A percentile compares a stretch with the other conserved stretches of the same genome.
Conservation (phyloP, 2,888 invertebrate genomes). For the Protophormia terraenovae region DNA sequence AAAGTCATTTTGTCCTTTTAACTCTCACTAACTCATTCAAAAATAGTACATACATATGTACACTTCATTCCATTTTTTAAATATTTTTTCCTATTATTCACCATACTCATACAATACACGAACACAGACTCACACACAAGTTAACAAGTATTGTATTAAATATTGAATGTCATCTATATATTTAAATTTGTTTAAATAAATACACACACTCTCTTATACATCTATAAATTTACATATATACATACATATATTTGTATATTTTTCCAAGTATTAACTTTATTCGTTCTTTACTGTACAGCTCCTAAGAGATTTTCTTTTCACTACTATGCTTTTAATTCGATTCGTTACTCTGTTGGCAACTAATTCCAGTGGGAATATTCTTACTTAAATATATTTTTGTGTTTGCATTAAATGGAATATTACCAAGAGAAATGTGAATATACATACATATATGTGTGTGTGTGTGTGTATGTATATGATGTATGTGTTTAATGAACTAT, state of each 20-base stretch:
- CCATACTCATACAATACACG: not conserved
- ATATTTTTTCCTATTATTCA: not conserved
- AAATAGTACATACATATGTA: not conserved
- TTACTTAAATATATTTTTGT: conserved; percentile 70
- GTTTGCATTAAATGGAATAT: conserved; percentile 57
- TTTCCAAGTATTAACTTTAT: conserved; percentile 52
- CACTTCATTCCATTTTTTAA: not conserved
- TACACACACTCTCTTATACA: not conserved
- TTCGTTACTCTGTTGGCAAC: conserved; percentile 78
- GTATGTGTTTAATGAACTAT: conserved; percentile 60
- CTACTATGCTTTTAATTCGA: conserved; percentile 79
- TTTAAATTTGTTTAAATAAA: not conserved
- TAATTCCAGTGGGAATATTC: conserved; percentile 72
- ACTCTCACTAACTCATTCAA: conserved; percentile 34
- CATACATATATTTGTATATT: not conserved
- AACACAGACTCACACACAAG: not conserved
- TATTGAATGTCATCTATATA: conserved; percentile 53
- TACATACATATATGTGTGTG: conserved; percentile 11
- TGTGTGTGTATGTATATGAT: conserved; percentile 10
- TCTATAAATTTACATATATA: conserved; percentile 13
- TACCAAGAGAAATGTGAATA: conserved; percentile 45
- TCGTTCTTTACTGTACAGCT: conserved; percentile 40
- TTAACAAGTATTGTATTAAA: not conserved
- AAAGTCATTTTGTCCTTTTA: conserved; percentile 69
- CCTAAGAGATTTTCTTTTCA: conserved; percentile 71